Evolutionary conservation across 2,888 invertebrate genomes (phyloP), one percentile per base, ranked within the genome.

Genomic region (Disparrhopalites patrizii): DNA sequence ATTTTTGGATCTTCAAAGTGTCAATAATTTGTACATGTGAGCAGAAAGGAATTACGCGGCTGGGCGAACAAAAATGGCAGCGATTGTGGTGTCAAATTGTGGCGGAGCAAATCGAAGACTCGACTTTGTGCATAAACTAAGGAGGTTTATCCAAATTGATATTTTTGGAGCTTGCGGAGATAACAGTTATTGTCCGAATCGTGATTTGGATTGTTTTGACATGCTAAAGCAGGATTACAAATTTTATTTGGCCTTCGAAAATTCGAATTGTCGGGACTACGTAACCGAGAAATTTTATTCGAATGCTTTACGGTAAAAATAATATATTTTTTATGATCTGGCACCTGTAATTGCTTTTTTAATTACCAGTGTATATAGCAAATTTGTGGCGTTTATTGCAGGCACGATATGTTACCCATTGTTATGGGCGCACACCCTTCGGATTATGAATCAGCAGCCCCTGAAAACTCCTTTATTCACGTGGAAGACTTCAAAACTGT

Each of bases 141-240:
- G 87, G 70, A 92, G 93, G 79, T 83, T 89, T 81, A 93, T 97
- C 74, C 83, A 87, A 70, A 91, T 92, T 68, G 94, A 95, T 79
- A 92, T 95, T 75, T 95, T 91, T 80, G 94, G 94, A 15, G 88
- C 88, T 5, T 96, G 95, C 79, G 95, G 95, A 25, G 84, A 86
- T 25, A 84, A 88, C 72, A 87, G 88, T 78, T 95, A 95, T 78
- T 47, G 47, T 47, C 23, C 20, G 3, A 5, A 8, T 3, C 89
- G 94, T 0, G 47, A 66, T 15, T 58, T 28, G 15, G 64, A 70
- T 60, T 73, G 73, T 47, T 73, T 70, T 40, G 70, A 70, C 3
- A 68, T 67, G 62, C 60, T 73, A 2, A 68, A 71, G 27, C 60
- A 68, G 61, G 71, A 76, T 15, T 78, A 78, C 69, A 77, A 76